Conservation (phyloP, 1,140 invertebrate genomes). For the Paraescarpia echinospica region DNA sequence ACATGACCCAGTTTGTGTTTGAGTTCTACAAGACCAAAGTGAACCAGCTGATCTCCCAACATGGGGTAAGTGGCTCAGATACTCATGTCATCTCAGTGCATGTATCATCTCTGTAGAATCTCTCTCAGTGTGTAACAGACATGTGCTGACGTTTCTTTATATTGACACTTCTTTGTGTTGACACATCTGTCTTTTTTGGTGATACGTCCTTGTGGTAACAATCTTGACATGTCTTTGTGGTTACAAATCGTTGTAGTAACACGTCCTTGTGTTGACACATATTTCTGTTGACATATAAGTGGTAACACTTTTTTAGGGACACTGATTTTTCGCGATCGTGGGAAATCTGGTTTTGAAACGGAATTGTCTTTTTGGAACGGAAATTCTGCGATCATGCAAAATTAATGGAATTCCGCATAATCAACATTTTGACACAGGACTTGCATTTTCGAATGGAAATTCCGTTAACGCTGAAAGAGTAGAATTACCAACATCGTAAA, state of each 20-base stretch:
- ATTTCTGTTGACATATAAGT: neutral
- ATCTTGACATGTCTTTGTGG: neutral
- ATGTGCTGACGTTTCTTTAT: no score
- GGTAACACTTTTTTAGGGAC: no score
- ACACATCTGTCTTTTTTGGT: neutral
- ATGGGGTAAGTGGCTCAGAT: conserved; percentile 19
- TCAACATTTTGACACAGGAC: no score
- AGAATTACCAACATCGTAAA: no score
- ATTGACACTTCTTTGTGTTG: neutral
- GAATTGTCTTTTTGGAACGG: no score
- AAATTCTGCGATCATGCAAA: no score
- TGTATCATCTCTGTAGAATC: neutral
- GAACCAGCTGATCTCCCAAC: conserved; percentile 55
- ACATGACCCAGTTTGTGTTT: conserved; percentile 91
- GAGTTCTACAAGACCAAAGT: conserved; percentile 82
- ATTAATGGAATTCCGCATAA: no score
- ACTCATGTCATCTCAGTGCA: neutral
- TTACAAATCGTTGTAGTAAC: neutral
- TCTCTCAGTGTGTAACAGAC: neutral
- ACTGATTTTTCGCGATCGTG: no score
- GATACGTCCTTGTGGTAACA: neutral
- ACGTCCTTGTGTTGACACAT: neutral
- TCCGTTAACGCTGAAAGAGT: no score
- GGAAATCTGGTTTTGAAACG: no score
- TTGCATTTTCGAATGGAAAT: no score